Conservation (phyloP, 1,140 invertebrate species). For the Palaemon carinicauda region DNA sequence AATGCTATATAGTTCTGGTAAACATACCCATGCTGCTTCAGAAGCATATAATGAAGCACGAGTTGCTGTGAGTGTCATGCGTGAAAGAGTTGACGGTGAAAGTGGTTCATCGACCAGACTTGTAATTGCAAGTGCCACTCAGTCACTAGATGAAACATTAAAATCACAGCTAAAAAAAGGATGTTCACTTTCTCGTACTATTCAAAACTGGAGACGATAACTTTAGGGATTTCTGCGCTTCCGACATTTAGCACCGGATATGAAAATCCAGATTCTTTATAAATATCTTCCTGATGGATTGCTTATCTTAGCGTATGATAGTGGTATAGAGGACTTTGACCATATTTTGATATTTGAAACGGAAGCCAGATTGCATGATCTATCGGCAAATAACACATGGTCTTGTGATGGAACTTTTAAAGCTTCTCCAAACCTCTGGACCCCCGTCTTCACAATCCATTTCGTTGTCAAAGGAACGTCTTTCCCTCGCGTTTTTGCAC, state of each 20-base stretch:
- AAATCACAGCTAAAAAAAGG: too few species aligned
- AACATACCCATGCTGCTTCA: too few species aligned
- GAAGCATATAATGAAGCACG: too few species aligned
- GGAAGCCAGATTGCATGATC: not conserved
- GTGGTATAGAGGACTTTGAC: not conserved
- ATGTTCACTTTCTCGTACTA: not conserved
- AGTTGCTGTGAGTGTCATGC: too few species aligned
- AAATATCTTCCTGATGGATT: constrained; percentile 19
- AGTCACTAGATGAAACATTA: too few species aligned
- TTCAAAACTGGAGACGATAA: not conserved
- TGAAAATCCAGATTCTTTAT: constrained; percentile 14
- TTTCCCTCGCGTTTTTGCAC: not conserved
- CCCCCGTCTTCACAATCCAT: not conserved
- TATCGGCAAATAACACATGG: not conserved
- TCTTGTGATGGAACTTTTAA: not conserved
- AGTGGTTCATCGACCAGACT: too few species aligned
- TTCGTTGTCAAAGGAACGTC: not conserved
- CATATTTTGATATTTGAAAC: not conserved
- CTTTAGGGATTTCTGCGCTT: constrained; percentile 2
- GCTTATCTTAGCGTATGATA: constrained; percentile 8
- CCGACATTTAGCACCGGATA: constrained; percentile 9
- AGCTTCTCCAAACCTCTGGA: not conserved
- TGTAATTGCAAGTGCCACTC: too few species aligned
- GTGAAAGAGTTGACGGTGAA: too few species aligned
- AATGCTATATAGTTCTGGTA: too few species aligned